Evolutionary conservation across 2,797 vertebrate species (phyloP).

Genomic region (Odontamblyopus lacepedii): DNA sequence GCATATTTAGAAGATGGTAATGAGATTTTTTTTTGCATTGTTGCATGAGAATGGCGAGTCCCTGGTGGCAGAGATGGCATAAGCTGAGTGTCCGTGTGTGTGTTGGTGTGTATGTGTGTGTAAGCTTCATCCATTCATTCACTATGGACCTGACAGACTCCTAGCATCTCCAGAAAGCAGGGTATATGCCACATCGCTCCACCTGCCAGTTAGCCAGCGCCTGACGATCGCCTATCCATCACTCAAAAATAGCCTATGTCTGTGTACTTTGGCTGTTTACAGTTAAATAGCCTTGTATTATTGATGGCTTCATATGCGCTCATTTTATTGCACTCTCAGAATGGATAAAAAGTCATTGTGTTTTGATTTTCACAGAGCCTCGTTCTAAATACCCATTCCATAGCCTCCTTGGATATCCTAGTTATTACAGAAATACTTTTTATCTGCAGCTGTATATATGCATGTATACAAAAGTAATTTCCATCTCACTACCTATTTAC

Average conservation of each 20-base stretch:
- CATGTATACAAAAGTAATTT: slow-evolving; percentile 36
- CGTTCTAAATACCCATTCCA: slow-evolving; percentile 42
- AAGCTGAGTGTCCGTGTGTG: slow-evolving; percentile 70
- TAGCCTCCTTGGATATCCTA: slow-evolving; percentile 33
- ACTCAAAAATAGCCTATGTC: slow-evolving; percentile 66
- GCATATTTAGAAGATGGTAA: slow-evolving; percentile 99
- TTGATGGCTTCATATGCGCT: slow-evolving; percentile 78
- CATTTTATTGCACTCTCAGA: slow-evolving; percentile 65
- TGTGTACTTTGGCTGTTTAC: slow-evolving; percentile 73
- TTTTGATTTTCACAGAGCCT: slow-evolving; percentile 55
- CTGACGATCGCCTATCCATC: slow-evolving; percentile 52
- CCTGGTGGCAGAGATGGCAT: slow-evolving; percentile 81
- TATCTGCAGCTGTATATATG: slow-evolving; percentile 26
- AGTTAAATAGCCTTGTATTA: slow-evolving; percentile 81
- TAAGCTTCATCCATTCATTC: slow-evolving; percentile 65
- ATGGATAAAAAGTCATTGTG: slow-evolving; percentile 64
- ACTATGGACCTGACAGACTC: slow-evolving; percentile 58
- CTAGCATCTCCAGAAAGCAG: slow-evolving; percentile 60
- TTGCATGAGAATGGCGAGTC: slow-evolving; percentile 95
- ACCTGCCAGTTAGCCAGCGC: slow-evolving; percentile 57
- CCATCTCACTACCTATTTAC: slow-evolving; percentile 32
- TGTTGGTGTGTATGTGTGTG: slow-evolving; percentile 45
- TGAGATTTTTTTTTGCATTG: slow-evolving; percentile 97
- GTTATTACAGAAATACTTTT: slow-evolving; percentile 30
- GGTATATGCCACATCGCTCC: slow-evolving; percentile 62